A percentile compares a stretch with the other conserved stretches of the same genome.
These are phyloP conservation scores for Glossophaga mutica DNA, from an alignment of 2,797 vertebrate genomes.

Conservation along the genomic window DNA sequence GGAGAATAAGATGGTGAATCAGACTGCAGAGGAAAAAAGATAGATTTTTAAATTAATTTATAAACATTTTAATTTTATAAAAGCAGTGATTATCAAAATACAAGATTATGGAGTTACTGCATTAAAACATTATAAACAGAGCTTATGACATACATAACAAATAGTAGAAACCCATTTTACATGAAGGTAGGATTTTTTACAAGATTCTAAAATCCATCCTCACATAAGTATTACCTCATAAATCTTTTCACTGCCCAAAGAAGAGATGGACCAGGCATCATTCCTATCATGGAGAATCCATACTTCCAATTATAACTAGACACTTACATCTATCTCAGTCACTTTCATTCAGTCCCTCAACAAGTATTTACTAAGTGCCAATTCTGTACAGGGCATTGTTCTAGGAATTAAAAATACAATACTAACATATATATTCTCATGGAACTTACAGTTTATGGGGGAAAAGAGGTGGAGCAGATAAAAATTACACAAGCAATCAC, in stretches of 20 bases:
- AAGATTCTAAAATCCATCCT: neutral
- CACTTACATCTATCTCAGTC: neutral
- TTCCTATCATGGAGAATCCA: neutral
- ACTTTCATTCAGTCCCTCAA: slow-evolving; percentile 26
- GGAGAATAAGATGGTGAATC: slow-evolving; percentile 96
- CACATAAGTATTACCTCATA: neutral
- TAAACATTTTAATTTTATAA: slow-evolving; percentile 51
- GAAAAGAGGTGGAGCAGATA: neutral
- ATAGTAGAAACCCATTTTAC: slow-evolving; percentile 21
- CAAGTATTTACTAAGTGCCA: neutral
- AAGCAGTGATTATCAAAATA: slow-evolving; percentile 21
- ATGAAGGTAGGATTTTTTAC: slow-evolving; percentile 22
- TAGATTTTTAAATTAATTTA: slow-evolving; percentile 76
- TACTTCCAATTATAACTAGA: slow-evolving; percentile 3
- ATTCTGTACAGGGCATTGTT: neutral
- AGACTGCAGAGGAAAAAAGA: slow-evolving; percentile 85
- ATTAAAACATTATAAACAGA: slow-evolving; percentile 29
- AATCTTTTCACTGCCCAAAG: neutral
- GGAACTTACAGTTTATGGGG: neutral
- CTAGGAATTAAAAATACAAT: slow-evolving; percentile 22
- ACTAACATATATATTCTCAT: neutral
- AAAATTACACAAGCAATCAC: slow-evolving; percentile 3
- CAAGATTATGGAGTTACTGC: slow-evolving; percentile 33
- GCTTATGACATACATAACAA: neutral
- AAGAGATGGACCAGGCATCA: neutral